Conservation (phyloP, 2,797 vertebrate genomes). For the Gobio occitaniae region DNA sequence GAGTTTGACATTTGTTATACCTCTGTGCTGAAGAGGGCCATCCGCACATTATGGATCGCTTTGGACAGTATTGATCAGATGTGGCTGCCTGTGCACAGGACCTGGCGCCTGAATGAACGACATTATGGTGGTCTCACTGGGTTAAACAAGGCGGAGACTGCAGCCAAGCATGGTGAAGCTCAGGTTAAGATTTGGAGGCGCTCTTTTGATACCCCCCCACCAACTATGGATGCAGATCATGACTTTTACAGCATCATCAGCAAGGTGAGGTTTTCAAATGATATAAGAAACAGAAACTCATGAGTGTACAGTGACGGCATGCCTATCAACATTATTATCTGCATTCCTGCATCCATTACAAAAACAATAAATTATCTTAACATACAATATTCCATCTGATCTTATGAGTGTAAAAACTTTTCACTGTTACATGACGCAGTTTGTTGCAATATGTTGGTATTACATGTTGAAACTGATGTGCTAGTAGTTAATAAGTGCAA, state of each 20-base stretch:
- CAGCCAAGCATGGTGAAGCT: constrained; percentile 92
- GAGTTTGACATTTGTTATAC: constrained; percentile 97
- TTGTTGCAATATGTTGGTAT: not conserved
- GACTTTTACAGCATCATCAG: constrained; percentile 89
- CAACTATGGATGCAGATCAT: constrained; percentile 90
- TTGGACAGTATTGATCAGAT: constrained; percentile 94
- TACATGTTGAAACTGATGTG: not conserved
- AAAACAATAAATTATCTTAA: not conserved
- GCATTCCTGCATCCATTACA: not conserved
- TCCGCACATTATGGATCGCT: constrained; percentile 92
- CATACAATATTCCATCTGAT: not conserved
- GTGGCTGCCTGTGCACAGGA: constrained; percentile 94
- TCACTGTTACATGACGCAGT: not conserved
- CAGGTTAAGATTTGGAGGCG: constrained; percentile 98
- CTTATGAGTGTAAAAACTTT: not conserved
- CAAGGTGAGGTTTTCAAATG: constrained; percentile 80
- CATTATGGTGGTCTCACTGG: constrained; percentile 94
- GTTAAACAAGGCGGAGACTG: constrained; percentile 96
- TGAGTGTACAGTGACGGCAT: not conserved
- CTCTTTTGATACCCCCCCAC: constrained; percentile 90
- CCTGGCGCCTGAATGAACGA: constrained; percentile 94
- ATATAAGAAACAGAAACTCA: not conserved
- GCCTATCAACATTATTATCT: not conserved
- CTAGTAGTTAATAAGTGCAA: constrained; percentile 28
- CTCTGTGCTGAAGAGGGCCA: constrained; percentile 93